phyloP scores from a whole-genome alignment of 2,888 invertebrate species.

The Lysandra bellargus region DNA sequence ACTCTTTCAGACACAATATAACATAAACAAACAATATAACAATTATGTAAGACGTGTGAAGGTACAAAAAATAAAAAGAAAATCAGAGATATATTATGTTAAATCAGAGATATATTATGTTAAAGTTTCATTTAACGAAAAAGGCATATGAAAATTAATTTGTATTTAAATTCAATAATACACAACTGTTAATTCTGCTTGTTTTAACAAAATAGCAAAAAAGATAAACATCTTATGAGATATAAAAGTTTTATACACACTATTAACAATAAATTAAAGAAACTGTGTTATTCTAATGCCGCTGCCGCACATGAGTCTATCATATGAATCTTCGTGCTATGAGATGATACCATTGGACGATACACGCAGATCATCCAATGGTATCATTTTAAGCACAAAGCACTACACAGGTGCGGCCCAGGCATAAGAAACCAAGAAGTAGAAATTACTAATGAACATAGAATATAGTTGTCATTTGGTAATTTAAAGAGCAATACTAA shows the following conservation, averaged over 20 bases:
- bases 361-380: too few species aligned
- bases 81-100: background rate
- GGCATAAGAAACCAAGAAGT: background rate
- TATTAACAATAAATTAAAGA: background rate
- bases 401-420: too few species aligned
- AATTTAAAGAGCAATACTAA: conserved; percentile 60
- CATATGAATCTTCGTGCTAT: too few species aligned
- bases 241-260: too few species aligned
- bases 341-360: too few species aligned
- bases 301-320: too few species aligned
- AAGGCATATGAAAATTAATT: background rate
- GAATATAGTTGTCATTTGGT: background rate
- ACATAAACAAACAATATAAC: too few species aligned
- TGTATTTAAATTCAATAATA: background rate
- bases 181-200: background rate
- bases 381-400: too few species aligned
- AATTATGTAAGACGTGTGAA: too few species aligned
- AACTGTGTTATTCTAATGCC: background rate
- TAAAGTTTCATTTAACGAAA: background rate
- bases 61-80: background rate
- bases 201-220: background rate
- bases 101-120: background rate
- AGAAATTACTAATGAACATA: background rate
- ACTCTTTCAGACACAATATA: background rate
- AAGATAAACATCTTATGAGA: too few species aligned